phyloP scores from a whole-genome alignment of 2,888 invertebrate species.

The Hypomecis punctinalis region DNA sequence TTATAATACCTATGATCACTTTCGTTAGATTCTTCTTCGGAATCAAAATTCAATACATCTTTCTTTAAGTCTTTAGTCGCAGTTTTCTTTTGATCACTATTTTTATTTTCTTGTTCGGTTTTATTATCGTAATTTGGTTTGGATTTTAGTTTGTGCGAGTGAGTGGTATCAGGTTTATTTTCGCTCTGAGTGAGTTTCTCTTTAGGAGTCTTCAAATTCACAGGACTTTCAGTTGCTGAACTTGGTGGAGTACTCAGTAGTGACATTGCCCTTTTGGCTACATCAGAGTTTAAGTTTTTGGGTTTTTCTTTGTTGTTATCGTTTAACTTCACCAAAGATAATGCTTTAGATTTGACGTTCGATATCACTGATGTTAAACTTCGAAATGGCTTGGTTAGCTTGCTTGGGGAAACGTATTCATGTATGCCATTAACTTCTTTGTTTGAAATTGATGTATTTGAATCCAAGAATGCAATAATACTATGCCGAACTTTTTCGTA shows the following conservation, averaged over 20 bases:
- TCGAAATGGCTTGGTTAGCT: slow-evolving; percentile 57
- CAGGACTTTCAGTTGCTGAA: slow-evolving; percentile 62
- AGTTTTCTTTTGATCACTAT: slow-evolving; percentile 20
- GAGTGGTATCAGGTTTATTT: slow-evolving; percentile 2
- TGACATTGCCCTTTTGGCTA: slow-evolving; percentile 64
- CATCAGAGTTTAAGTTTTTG: slow-evolving; percentile 54
- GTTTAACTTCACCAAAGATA: slow-evolving; percentile 78
- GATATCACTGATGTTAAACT: slow-evolving; percentile 78
- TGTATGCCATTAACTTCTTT: slow-evolving; percentile 51
- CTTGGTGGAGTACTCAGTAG: slow-evolving; percentile 69
- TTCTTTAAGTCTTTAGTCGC: slow-evolving; percentile 19
- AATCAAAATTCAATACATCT: slow-evolving; percentile 40
- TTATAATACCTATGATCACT: slow-evolving; percentile 57
- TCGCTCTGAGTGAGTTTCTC: slow-evolving; percentile 25
- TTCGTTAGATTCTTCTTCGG: slow-evolving; percentile 54
- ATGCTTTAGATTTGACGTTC: slow-evolving; percentile 82
- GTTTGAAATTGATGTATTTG: slow-evolving; percentile 51
- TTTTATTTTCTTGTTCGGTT: slow-evolving; percentile 17
- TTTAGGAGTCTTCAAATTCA: slow-evolving; percentile 41
- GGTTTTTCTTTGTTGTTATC: slow-evolving; percentile 60
- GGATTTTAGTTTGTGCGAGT: slow-evolving; percentile 23
- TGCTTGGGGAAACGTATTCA: slow-evolving; percentile 66
- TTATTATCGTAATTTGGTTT: slow-evolving; percentile 26
- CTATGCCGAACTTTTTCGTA: slow-evolving; percentile 77
- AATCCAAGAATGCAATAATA: slow-evolving; percentile 75